These are phyloP conservation scores for Thunnus albacares DNA, from an alignment of 2,797 vertebrate species.

Conservation along the genomic window DNA sequence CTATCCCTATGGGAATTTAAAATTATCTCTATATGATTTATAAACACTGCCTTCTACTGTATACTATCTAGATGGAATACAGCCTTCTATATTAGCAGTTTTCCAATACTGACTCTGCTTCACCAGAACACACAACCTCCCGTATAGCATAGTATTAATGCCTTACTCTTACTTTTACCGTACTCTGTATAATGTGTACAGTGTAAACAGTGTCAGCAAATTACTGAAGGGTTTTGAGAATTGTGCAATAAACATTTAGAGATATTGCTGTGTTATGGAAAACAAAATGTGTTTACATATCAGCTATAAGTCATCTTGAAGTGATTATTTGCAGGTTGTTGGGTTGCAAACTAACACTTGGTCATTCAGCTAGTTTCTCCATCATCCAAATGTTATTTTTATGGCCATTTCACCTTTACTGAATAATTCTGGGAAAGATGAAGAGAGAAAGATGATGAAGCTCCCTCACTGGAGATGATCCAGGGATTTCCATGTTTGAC, in stretches of 20 bases:
- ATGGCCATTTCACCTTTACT: not conserved
- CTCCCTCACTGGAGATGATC: not conserved
- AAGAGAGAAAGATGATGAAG: not conserved
- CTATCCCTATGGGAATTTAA: not conserved
- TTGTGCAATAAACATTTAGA: no score
- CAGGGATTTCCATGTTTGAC: not conserved
- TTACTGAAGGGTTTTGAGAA: not conserved
- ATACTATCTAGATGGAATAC: no score
- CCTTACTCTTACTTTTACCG: no score
- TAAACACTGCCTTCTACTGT: no score
- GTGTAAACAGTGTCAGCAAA: slow-evolving; percentile 22
- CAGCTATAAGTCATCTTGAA: not conserved
- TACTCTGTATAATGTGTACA: not conserved
- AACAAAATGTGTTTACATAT: not conserved
- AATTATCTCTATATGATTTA: not conserved
- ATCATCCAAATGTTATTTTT: not conserved
- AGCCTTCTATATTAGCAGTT: not conserved
- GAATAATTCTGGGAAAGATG: not conserved
- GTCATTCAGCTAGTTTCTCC: not conserved
- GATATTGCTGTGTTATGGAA: not conserved
- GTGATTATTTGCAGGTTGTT: not conserved
- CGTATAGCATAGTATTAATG: not conserved
- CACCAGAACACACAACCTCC: not conserved
- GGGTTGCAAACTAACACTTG: not conserved
- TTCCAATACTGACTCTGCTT: no score